Base-by-base conservation (phyloP, 30 jellyfish, hydroid and myxozoan genomes). In the Aurelia sp. region DNA sequence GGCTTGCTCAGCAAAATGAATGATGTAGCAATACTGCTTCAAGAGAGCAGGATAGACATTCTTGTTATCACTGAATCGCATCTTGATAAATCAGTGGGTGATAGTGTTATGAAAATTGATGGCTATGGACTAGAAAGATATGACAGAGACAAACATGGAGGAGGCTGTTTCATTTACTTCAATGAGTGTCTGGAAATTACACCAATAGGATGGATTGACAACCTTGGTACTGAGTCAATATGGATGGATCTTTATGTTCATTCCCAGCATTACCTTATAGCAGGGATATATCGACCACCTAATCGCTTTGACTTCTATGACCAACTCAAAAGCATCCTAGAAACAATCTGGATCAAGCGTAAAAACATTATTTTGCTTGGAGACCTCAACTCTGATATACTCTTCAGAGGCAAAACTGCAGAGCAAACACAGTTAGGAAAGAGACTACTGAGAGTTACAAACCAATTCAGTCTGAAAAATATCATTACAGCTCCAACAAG, bases 241-340 rank as follows among this genome's bases (percentile, higher is more conserved):
- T 75, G 73, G 80, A 52, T 57, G 86, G 80, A 75, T 23, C 80
- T 75, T 58, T 17, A 21, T 57, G 61, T 75, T 75, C 75, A 52
- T 60, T 75, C 80, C 53, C 86, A 75, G 35, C 86, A 57, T 58
- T 75, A 75, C 64, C 75, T 75, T 11, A 75, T 60, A 53, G 86
- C 60, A 48, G 73, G 73, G 48, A 75, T 53, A n/a, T 75, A 31
- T 52, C 53, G 75, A 31, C 86, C 86, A 48, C 80, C 86, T 17
- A 17, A 75, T 22, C 59, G 22, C 17, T 7, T 31, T 75, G 86
- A 75, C 53, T 57, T 75, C 44, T 22, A 50, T 51, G 73, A 75
- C 33, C 50, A 75, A 18, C 75, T 75, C 53, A 17, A 11, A 75
- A 52, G 13, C 11, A 57, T 75, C 53, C 80, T 50, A n/a, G 86